These are phyloP conservation scores for Crenichthys baileyi DNA, from an alignment of 2,797 vertebrate species.

Conservation along the genomic window DNA sequence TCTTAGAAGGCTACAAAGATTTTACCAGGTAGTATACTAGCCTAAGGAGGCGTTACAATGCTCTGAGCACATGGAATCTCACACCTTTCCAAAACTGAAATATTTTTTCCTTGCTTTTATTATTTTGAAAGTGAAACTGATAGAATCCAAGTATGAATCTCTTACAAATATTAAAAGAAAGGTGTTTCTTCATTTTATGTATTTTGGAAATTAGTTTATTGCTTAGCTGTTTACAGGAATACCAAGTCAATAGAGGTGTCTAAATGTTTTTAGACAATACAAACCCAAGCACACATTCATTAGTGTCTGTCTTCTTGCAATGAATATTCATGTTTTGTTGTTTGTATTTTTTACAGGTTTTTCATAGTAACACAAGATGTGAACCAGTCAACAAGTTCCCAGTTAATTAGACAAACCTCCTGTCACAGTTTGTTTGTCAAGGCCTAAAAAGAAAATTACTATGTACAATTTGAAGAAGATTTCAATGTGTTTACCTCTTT, in stretches of 20 bases:
- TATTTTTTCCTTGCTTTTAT: background rate
- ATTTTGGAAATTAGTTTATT: slow-evolving; percentile 1
- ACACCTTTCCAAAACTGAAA: background rate
- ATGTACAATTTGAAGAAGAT: background rate
- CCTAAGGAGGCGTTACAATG: background rate
- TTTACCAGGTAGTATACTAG: background rate
- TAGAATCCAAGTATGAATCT: background rate
- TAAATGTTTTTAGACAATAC: slow-evolving; percentile 3
- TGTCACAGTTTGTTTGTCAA: background rate
- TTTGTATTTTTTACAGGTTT: background rate
- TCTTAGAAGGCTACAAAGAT: background rate
- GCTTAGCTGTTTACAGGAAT: background rate
- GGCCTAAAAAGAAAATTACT: background rate
- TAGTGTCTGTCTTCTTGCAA: background rate
- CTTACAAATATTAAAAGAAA: background rate
- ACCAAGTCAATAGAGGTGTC: background rate
- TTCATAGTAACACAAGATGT: background rate
- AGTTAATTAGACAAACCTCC: slow-evolving; percentile 5
- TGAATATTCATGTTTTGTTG: background rate
- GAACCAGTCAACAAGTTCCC: background rate
- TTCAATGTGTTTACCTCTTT: background rate
- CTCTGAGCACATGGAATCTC: background rate
- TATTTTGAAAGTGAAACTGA: background rate
- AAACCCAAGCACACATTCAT: background rate
- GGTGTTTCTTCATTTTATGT: background rate